These are phyloP conservation scores for Diloba caeruleocephala DNA, from an alignment of 2,888 invertebrate species.

Conservation along the genomic window DNA sequence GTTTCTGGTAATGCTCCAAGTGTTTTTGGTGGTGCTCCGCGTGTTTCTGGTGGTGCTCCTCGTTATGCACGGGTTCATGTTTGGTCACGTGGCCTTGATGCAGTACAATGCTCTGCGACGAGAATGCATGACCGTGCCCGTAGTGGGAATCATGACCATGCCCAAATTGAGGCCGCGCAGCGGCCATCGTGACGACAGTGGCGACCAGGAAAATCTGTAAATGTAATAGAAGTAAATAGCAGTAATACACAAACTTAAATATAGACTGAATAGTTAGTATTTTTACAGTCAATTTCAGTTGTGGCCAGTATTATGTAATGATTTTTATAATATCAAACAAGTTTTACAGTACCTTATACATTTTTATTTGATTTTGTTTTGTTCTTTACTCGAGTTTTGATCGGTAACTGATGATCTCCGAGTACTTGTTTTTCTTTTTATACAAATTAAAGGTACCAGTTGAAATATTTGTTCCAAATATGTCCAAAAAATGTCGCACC, in stretches of 20 bases:
- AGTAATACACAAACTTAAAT: too few species aligned
- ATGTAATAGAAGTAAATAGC: neutral
- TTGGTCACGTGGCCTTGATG: slow-evolving; percentile 55
- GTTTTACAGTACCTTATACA: slow-evolving; percentile 24
- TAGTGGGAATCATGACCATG: slow-evolving; percentile 39
- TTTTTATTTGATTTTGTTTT: slow-evolving; percentile 30
- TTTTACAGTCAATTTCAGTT: too few species aligned
- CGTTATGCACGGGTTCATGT: slow-evolving; percentile 21
- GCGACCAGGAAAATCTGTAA: slow-evolving; percentile 15
- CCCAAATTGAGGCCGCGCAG: slow-evolving; percentile 46
- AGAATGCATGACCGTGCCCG: slow-evolving; percentile 49
- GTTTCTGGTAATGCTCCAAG: slow-evolving; percentile 10
- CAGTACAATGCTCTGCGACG: slow-evolving; percentile 66
- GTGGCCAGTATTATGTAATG: too few species aligned
- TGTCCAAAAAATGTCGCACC: neutral
- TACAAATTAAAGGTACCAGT: slow-evolving; percentile 28
- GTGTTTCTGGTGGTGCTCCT: slow-evolving; percentile 7
- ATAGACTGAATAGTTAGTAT: too few species aligned
- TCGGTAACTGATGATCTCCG: slow-evolving; percentile 24
- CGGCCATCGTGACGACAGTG: slow-evolving; percentile 29
- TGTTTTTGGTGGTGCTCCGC: slow-evolving; percentile 7
- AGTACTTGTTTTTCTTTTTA: slow-evolving; percentile 30
- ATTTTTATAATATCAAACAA: too few species aligned
- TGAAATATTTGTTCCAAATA: slow-evolving; percentile 16
- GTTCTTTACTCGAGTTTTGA: slow-evolving; percentile 7